Evolutionary conservation across 2,888 invertebrate genomes (phyloP), one percentile per base, ranked within the genome.

Genomic region (Cheilosia pagana): DNA sequence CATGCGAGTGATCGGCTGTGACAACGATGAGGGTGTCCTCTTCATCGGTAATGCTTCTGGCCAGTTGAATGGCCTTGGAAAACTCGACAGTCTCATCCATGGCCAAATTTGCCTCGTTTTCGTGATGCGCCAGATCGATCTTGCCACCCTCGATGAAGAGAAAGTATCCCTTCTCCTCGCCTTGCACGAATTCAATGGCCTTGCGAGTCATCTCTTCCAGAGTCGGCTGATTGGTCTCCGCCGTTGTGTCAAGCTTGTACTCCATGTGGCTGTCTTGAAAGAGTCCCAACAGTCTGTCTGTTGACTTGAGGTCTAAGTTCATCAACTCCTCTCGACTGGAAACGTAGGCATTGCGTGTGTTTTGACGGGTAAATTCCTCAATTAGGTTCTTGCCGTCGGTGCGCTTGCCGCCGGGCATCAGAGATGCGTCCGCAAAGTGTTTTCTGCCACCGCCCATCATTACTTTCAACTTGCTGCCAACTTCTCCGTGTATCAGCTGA

Each of bases 1-100:
- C 94, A 89, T 97, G 96, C 1, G 96, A 95, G 89, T 97, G 97
- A 91, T 97, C 97, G 0, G 96, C 94, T 0, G 96, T 96, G 8
- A 96, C 97, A 0, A 98, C 94, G 10, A 97, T 93, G 16, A 98
- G 92, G 0, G 98, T 98, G 16, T 98, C 96, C 0, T 94, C 92
- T 0, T 91, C 90, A 85, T 93, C 92, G 0, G 95, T 95, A 90
- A 95, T 90, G 43, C 93, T 91, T 31, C 94, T 87, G 0, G 96
- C 95, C n/a, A 92, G 92, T 87, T 94, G 91, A 7, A 96, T 93
- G 1, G 98, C 95, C 83, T 95, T 94, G 53, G 95, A 95, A 79
- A 97, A 94, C 89, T 96, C 96, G 0, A 95, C 92, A 2, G 92
- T 91, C 83, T 92, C 92, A 71, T 92, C 90, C 0, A 92, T 86